Evolutionary conservation across 1,140 invertebrate species (phyloP).

Genomic region (Sminthurides bifidus): DNA sequence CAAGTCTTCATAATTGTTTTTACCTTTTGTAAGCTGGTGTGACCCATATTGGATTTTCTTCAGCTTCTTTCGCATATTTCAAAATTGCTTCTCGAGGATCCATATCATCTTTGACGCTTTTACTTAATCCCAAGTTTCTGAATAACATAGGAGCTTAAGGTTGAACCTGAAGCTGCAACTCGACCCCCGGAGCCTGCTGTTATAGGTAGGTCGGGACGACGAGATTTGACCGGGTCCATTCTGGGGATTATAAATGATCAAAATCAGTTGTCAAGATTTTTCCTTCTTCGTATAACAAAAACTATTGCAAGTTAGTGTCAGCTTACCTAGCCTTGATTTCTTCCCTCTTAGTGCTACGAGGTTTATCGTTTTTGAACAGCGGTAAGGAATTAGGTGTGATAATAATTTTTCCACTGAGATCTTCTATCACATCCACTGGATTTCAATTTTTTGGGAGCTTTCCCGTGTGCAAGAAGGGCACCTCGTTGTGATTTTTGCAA

Average conservation of each 20-base stretch:
- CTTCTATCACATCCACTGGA: slow-evolving; percentile 44
- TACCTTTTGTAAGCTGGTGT: slow-evolving; percentile 70
- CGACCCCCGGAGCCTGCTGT: slow-evolving; percentile 78
- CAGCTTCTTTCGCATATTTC: slow-evolving; percentile 93
- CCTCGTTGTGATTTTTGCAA: slow-evolving; percentile 71
- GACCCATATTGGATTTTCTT: slow-evolving; percentile 94
- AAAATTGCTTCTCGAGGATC: slow-evolving; percentile 93
- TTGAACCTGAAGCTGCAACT: slow-evolving; percentile 87
- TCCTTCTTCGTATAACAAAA: background rate
- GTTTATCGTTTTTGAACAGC: slow-evolving; percentile 82
- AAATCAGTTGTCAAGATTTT: background rate
- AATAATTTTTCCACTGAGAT: slow-evolving; percentile 82
- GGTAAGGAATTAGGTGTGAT: slow-evolving; percentile 94
- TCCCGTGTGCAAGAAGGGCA: slow-evolving; percentile 41
- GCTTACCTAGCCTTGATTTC: slow-evolving; percentile 29
- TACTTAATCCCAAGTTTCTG: slow-evolving; percentile 85
- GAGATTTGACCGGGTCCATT: slow-evolving; percentile 83
- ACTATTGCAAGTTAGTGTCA: background rate
- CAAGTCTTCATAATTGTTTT: slow-evolving; percentile 1
- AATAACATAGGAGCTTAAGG: slow-evolving; percentile 93
- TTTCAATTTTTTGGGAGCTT: slow-evolving; percentile 19
- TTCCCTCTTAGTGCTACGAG: slow-evolving; percentile 45
- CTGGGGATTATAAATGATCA: slow-evolving; percentile 33
- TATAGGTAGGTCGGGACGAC: slow-evolving; percentile 90
- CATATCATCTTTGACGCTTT: slow-evolving; percentile 86